Evolutionary conservation across 2,113 vertebrate species (phyloP), one percentile per base, ranked within the genome.

Genomic region (Aviceda subcristata): DNA sequence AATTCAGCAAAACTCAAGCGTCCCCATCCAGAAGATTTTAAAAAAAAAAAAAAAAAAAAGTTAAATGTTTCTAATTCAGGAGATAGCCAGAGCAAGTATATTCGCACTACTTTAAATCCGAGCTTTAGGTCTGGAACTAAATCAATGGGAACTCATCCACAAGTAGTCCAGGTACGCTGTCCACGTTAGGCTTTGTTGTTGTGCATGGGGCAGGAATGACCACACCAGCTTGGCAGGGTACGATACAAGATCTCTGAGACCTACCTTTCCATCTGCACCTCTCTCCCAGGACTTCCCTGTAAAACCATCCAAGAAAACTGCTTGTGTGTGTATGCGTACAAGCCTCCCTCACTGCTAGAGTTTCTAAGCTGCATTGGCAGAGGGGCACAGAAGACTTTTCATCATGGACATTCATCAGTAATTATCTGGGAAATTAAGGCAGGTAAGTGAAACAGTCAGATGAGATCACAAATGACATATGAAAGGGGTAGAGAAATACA

Each of bases 271-370:
- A 4, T 12, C 36, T 76, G 68, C 45, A 77, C 69, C 45, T 38
- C 39, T 59, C 62, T 34, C 67, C 74, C 46, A 75, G n/a, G 17
- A 6, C 39, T n/a, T 18, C 45, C 27, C 63, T 32, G 7, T 17
- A 50, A 81, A 86, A 32, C 1, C 7, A 72, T 17, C 64, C 63
- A 76, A 41, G 50, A 22, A 20, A 64, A 72, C 57, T 3, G 5
- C 29, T 43, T 15, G 23, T 36, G 16, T 15, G 9, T 12, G 8
- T 6, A 10, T 4, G 14, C 1, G 1, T 3, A 11, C 6, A 2
- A 2, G 12, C 34, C 34, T 53, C 55, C 34, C 60, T 60, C 53
- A 0, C 32, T 34, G 34, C 55, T 19, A 18, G 56, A 24, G 56
- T 53, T 51, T 10, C 91, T 46, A 20, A 64, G 24, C 34, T 53